These are phyloP conservation scores for Lepus europaeus DNA, from an alignment of 2,113 vertebrate genomes.

Conservation along the genomic window DNA sequence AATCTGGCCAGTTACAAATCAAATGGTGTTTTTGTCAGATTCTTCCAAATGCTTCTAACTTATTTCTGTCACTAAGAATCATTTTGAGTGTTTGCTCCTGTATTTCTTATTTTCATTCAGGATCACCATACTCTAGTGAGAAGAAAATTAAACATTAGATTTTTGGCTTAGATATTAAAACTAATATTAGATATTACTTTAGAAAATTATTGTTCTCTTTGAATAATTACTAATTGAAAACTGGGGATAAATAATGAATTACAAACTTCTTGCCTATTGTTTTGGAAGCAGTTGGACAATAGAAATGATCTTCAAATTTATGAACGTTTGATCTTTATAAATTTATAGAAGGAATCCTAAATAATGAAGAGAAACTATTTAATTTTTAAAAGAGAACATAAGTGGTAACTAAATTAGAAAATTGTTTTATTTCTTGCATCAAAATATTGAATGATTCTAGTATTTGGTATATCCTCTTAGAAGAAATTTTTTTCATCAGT, in stretches of 20 bases:
- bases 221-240: constrained; percentile 75
- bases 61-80: constrained; percentile 54
- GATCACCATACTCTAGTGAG: constrained; percentile 54
- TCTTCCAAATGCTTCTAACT: constrained; percentile 64
- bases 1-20: neutral
- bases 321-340: constrained; percentile 30
- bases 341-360: neutral
- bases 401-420: constrained; percentile 26
- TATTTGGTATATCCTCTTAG: constrained; percentile 4
- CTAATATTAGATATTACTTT: neutral
- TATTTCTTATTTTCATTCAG: constrained; percentile 62
- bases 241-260: constrained; percentile 74
- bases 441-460: constrained; percentile 20
- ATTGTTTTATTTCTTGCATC: constrained; percentile 28
- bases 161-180: neutral
- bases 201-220: constrained; percentile 66
- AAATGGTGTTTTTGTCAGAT: constrained; percentile 48
- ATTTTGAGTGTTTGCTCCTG: constrained; percentile 47
- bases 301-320: constrained; percentile 68
- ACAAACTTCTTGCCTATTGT: constrained; percentile 56
- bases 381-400: constrained; percentile 13
- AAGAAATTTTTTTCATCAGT: constrained; percentile 14
- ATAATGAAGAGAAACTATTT: neutral
- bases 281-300: constrained; percentile 64
- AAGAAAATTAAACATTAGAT: constrained; percentile 28